Conservation (phyloP, 2,888 invertebrate species). For the Chrysodeixis includens region DNA sequence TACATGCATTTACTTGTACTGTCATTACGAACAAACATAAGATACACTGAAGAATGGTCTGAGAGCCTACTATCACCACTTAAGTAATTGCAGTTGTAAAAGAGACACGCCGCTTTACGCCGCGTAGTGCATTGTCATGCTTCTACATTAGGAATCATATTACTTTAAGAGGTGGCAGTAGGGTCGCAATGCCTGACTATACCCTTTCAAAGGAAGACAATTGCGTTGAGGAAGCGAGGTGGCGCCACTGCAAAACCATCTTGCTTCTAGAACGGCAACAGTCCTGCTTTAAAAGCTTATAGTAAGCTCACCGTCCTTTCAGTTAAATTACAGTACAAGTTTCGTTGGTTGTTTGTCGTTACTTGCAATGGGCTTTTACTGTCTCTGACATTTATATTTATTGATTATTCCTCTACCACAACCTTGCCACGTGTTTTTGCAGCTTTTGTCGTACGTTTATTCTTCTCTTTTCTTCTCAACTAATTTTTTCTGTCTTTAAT, state of each 20-base stretch:
- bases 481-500: background rate
- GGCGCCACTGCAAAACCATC: too few relatives aligned
- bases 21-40: slow-evolving; percentile 12
- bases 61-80: too few relatives aligned
- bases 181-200: too few relatives aligned
- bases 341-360: slow-evolving; percentile 69
- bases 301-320: background rate
- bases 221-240: too few relatives aligned
- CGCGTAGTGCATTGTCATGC: too few relatives aligned
- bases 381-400: slow-evolving; percentile 55
- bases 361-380: slow-evolving; percentile 79
- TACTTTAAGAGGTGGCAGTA: too few relatives aligned
- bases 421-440: slow-evolving; percentile 27
- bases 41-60: background rate
- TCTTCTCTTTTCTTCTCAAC: background rate
- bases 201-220: too few relatives aligned
- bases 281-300: too few relatives aligned
- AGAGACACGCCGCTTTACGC: too few relatives aligned
- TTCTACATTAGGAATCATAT: too few relatives aligned
- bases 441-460: slow-evolving; percentile 7
- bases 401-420: slow-evolving; percentile 47
- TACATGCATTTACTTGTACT: slow-evolving; percentile 51
- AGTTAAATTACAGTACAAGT: slow-evolving; percentile 63
- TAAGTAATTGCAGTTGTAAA: too few relatives aligned
- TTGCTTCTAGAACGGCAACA: too few relatives aligned